phyloP scores from a whole-genome alignment of 2,888 invertebrate genomes.

The Xestia xanthographa region DNA sequence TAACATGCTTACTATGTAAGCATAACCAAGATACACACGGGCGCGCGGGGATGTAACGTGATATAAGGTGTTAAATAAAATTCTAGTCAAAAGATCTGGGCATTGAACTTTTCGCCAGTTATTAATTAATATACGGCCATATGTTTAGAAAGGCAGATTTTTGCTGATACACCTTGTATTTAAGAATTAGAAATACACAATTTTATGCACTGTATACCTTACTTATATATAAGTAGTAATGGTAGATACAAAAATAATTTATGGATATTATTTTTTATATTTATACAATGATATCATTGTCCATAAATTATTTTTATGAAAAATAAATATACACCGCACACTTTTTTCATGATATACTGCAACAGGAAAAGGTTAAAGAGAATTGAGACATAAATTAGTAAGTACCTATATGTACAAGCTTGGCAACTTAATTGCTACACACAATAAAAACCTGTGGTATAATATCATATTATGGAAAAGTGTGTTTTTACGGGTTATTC shows the following conservation, averaged over 20 bases:
- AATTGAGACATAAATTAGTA: slow-evolving; percentile 19
- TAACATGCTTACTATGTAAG: not conserved
- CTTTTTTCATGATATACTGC: not conserved
- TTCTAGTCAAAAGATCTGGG: not conserved
- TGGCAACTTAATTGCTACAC: not conserved
- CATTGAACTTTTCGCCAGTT: not conserved
- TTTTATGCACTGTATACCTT: not conserved
- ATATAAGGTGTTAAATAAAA: not conserved
- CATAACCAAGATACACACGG: not conserved
- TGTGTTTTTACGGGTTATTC: too few species aligned
- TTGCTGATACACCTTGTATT: not conserved
- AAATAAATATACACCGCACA: not conserved
- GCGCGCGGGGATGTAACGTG: not conserved
- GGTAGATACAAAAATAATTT: not conserved
- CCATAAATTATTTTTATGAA: not conserved
- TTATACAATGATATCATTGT: not conserved
- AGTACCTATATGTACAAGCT: slow-evolving; percentile 1
- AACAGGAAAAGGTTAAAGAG: not conserved
- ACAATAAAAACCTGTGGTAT: not conserved
- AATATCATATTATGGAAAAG: not conserved
- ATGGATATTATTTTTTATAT: too few species aligned
- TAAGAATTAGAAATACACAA: too few species aligned
- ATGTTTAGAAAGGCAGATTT: not conserved
- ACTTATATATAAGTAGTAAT: not conserved
- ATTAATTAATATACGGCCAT: not conserved